Percentiles rank a stretch among this genome's conserved stretches.
These are phyloP conservation scores for Halcyon badia DNA, from an alignment of 2,797 vertebrate species.

Conservation along the genomic window DNA sequence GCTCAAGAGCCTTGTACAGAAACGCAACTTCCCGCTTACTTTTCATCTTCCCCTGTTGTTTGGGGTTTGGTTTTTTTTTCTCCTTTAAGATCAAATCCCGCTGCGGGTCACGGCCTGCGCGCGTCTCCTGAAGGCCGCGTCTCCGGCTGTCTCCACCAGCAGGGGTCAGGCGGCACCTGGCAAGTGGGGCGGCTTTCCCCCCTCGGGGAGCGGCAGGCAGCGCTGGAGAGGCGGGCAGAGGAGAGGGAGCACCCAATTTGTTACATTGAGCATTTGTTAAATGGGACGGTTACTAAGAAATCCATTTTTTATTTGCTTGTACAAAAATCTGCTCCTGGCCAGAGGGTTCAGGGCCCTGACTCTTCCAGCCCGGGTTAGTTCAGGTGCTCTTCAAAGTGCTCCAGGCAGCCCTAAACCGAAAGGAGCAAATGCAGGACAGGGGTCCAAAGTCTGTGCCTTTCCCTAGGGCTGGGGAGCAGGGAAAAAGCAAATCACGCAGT, in stretches of 20 bases:
- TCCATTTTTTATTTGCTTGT: background rate
- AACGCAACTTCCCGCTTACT: background rate
- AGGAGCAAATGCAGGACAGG: too few species aligned
- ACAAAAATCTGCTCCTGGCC: background rate
- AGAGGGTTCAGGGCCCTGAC: background rate
- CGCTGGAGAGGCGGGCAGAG: accelerated
- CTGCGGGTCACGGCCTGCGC: background rate
- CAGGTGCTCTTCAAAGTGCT: accelerated
- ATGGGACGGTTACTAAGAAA: background rate
- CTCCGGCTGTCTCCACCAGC: background rate
- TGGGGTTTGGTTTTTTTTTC: too few species aligned
- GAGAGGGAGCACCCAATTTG: background rate
- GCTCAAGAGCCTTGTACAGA: background rate
- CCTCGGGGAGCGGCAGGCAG: too few species aligned
- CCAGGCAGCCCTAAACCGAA: accelerated
- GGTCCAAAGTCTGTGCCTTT: accelerated
- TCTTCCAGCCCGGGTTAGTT: accelerated
- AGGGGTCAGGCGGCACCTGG: background rate
- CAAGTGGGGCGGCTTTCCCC: too few species aligned
- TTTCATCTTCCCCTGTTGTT: background rate
- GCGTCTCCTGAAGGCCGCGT: background rate
- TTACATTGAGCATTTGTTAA: accelerated
- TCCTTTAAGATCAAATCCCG: background rate
- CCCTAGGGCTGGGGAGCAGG: accelerated
- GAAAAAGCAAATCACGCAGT: accelerated